A percentile compares a stretch with the other conserved stretches of the same genome.
These are phyloP conservation scores for Loris lydekkerianus DNA, from an alignment of 2,797 vertebrate genomes.

Conservation along the genomic window DNA sequence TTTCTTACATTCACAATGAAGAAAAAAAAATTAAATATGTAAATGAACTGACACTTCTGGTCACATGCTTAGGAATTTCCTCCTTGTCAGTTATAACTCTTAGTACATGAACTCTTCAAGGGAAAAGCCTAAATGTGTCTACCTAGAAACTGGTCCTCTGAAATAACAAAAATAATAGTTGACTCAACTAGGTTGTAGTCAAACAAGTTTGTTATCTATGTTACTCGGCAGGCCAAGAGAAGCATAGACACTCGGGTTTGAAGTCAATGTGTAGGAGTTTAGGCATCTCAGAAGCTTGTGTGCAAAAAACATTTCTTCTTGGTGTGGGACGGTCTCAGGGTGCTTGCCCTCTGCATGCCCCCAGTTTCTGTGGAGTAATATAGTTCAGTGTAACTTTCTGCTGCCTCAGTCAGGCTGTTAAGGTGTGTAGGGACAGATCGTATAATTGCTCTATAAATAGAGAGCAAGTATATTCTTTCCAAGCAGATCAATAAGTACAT, in stretches of 20 bases:
- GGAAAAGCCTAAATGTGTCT: background rate
- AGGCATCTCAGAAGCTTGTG: background rate
- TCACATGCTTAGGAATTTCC: background rate
- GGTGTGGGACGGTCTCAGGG: background rate
- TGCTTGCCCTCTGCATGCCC: background rate
- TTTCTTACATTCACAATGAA: background rate
- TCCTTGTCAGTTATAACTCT: background rate
- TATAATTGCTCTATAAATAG: background rate
- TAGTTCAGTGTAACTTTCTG: background rate
- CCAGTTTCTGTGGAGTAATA: background rate
- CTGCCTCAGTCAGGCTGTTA: background rate
- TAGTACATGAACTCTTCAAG: background rate
- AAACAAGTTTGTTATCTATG: background rate
- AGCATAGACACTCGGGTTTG: background rate
- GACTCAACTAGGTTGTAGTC: background rate
- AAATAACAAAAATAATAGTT: background rate
- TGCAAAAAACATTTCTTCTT: background rate
- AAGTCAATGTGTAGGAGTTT: background rate
- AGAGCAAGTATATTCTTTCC: background rate
- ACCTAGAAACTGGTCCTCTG: background rate
- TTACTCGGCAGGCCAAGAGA: background rate
- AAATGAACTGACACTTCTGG: background rate
- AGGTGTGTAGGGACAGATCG: background rate
- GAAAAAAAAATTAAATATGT: background rate
- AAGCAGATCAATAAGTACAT: constrained; percentile 14